Percentiles rank a stretch among this genome's conserved stretches.
Conservation (phyloP, 2,113 vertebrate species). For the Mus musculus region GRCm39 chr6:61076501-61077000, state of each 20-base stretch:
- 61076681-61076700: slow-evolving; percentile 26
- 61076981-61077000: slow-evolving; percentile 49
- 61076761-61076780: slow-evolving; percentile 18
- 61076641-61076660: not conserved
- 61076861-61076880: not conserved
- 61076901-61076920: slow-evolving; percentile 51
- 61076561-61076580: not conserved
- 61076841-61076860: slow-evolving; percentile 11
- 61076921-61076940: slow-evolving; percentile 28
- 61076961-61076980: slow-evolving; percentile 26
- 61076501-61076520: no score
- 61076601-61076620: not conserved
- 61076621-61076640: not conserved
- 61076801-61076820: slow-evolving; percentile 19
- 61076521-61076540: not conserved
- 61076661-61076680: not conserved
- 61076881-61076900: slow-evolving; percentile 48
- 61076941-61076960: slow-evolving; percentile 49
- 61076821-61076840: not conserved
- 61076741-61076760: slow-evolving; percentile 17
- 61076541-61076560: not conserved
- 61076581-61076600: not conserved
- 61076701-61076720: slow-evolving; percentile 21
- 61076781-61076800: slow-evolving; percentile 34
- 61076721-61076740: not conserved